These are phyloP conservation scores for Nymphalis io DNA, from an alignment of 1,140 invertebrate genomes.

Conservation along the genomic window DNA sequence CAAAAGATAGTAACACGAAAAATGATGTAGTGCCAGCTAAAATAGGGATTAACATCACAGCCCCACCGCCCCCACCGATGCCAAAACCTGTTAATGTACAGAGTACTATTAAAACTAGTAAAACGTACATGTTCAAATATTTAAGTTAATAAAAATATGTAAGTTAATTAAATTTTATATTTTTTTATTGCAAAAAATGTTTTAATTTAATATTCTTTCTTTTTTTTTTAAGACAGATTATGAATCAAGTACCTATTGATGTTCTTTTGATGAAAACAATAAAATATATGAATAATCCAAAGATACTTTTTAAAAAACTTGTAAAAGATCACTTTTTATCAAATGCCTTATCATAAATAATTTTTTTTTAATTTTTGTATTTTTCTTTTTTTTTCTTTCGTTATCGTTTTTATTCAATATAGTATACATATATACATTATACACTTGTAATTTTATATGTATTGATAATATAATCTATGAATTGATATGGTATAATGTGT, in stretches of 20 bases:
- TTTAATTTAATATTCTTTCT: constrained; percentile 2
- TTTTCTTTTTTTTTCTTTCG: too few relatives aligned
- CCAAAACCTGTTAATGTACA: constrained; percentile 46
- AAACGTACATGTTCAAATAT: constrained; percentile 72
- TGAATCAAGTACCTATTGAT: too few relatives aligned
- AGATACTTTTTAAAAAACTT: not conserved
- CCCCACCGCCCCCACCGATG: constrained; percentile 64
- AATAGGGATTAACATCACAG: constrained; percentile 16
- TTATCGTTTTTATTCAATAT: too few relatives aligned
- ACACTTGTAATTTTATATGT: too few relatives aligned
- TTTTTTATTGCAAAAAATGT: constrained; percentile 1
- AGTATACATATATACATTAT: too few relatives aligned
- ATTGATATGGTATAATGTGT: too few relatives aligned
- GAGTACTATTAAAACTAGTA: constrained; percentile 56
- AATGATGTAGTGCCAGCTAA: not conserved
- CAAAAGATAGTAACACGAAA: not conserved
- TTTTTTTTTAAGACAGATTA: constrained; percentile 7
- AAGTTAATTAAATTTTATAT: not conserved
- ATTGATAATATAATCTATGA: too few relatives aligned
- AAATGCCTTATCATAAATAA: too few relatives aligned
- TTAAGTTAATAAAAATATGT: constrained; percentile 24
- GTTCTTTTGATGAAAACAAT: too few relatives aligned
- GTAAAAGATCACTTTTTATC: not conserved
- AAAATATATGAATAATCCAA: too few relatives aligned
- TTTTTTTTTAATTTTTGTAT: too few relatives aligned